A percentile compares a stretch with the other conserved stretches of the same genome.
These are phyloP conservation scores for Marcusenius ussheri DNA, from an alignment of 2,113 vertebrate genomes.

Conservation along the genomic window DNA sequence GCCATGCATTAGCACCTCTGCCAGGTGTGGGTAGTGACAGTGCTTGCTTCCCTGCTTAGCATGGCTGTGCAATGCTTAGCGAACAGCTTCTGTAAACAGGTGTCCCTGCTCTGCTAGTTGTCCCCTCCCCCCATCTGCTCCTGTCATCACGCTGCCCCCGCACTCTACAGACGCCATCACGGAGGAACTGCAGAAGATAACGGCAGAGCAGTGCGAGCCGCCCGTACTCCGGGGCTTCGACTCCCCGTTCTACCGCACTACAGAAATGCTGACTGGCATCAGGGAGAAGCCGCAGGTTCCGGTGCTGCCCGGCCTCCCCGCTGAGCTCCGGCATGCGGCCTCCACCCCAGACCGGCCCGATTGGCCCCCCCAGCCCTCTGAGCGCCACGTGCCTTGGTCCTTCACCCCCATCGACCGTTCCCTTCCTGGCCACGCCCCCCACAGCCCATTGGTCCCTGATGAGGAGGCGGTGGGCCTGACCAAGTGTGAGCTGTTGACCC, in stretches of 20 bases:
- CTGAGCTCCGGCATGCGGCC: conserved; percentile 33
- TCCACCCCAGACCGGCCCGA: conserved; percentile 59
- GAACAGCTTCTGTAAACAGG: neutral
- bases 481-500: conserved; percentile 45
- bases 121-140: neutral
- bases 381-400: conserved; percentile 13
- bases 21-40: neutral
- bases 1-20: neutral
- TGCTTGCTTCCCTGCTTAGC: neutral
- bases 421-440: conserved; percentile 42
- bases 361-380: conserved; percentile 37
- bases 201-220: conserved; percentile 52
- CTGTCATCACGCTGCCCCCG: neutral
- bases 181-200: conserved; percentile 70
- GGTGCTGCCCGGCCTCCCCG: neutral
- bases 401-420: conserved; percentile 72
- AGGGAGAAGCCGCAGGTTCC: conserved; percentile 47
- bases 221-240: conserved; percentile 62
- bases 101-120: neutral
- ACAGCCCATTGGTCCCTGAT: conserved; percentile 18
- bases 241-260: conserved; percentile 65
- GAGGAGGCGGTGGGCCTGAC: neutral
- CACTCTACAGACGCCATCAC: conserved; percentile 62
- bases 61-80: neutral
- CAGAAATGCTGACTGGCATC: conserved; percentile 55